Conservation (phyloP, 2,113 vertebrate species). For the Gnathonemus longibarbis region DNA sequence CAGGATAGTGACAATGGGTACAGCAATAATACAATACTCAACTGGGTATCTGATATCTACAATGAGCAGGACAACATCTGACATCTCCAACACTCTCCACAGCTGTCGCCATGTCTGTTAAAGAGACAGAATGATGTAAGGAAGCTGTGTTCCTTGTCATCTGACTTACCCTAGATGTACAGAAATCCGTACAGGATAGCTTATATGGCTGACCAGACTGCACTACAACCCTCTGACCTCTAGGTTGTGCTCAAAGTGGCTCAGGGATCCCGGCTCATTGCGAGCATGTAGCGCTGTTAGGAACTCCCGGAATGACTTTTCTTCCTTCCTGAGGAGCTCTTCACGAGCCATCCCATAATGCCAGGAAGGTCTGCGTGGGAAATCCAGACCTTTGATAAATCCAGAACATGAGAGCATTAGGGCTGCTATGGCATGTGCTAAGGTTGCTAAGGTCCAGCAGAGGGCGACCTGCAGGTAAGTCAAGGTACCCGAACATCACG, state of each 20-base stretch:
- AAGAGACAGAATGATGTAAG: slow-evolving; percentile 19
- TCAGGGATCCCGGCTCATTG: slow-evolving; percentile 69
- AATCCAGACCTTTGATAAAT: slow-evolving; percentile 63
- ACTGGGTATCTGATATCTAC: slow-evolving; percentile 85
- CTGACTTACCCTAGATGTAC: not conserved
- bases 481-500: not conserved
- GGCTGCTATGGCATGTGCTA: slow-evolving; percentile 21
- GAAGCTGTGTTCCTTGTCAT: not conserved
- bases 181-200: not conserved
- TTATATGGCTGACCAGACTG: not conserved
- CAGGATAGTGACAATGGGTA: not conserved
- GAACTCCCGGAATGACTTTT: slow-evolving; percentile 75
- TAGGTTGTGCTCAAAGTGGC: slow-evolving; percentile 88
- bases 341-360: slow-evolving; percentile 79
- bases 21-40: slow-evolving; percentile 35
- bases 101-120: slow-evolving; percentile 84
- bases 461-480: slow-evolving; percentile 11
- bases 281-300: slow-evolving; percentile 69
- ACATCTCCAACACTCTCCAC: slow-evolving; percentile 91
- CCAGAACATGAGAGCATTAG: not conserved
- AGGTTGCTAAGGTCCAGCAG: slow-evolving; percentile 12
- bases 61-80: slow-evolving; percentile 79
- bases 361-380: slow-evolving; percentile 81
- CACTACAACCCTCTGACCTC: slow-evolving; percentile 61
- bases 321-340: slow-evolving; percentile 70